Evolutionary conservation across 2,113 vertebrate species (phyloP), one percentile per base, ranked within the genome.

Genomic region (Osmerus eperlanus): DNA sequence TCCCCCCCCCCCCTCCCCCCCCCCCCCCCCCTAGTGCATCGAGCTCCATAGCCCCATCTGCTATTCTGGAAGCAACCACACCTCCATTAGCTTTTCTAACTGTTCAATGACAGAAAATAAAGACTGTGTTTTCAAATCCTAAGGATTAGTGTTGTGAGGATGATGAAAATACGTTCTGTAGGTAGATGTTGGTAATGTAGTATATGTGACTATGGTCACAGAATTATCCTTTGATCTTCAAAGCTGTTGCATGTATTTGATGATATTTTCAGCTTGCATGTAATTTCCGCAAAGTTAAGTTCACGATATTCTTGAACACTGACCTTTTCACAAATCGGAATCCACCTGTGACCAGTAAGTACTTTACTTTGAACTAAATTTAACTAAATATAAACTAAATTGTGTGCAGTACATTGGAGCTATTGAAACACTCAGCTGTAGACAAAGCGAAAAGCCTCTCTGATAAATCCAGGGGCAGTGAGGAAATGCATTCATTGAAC

Each of bases 401-500:
- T 12, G 41, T 5, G 32, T 36, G 32, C 5, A 36, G 32, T 36
- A 47, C 8, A 47, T 47, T 11, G 9, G 9, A 47, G 41, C 41
- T 47, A 2, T 47, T 47, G 41, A 47, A 47, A 47, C 62, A 21
- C 21, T 15, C 16, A 47, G 9, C 41, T 47, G 41, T 47, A 1
- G 9, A 47, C 41, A 65, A 36, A 63, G 36, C 15, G 41, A 47
- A 65, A 36, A 63, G 32, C 15, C 62, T 13, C n/a, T 21, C 60
- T 65, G 32, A 16, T n/a, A 19, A 7, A 36, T 65, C 3, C 18
- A 18, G 25, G 3, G 14, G 11, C 18, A 36, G 2, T 65, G 21
- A 32, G 28, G n/a, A 65, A n/a, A 47, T 41, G 65, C 18, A 66
- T 65, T 82, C 28, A 71, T 67, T 63, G 65, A 66, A 61, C 69